Evolutionary conservation across 2,797 vertebrate genomes (phyloP).

Genomic region (Takifugu ocellatus): DNA sequence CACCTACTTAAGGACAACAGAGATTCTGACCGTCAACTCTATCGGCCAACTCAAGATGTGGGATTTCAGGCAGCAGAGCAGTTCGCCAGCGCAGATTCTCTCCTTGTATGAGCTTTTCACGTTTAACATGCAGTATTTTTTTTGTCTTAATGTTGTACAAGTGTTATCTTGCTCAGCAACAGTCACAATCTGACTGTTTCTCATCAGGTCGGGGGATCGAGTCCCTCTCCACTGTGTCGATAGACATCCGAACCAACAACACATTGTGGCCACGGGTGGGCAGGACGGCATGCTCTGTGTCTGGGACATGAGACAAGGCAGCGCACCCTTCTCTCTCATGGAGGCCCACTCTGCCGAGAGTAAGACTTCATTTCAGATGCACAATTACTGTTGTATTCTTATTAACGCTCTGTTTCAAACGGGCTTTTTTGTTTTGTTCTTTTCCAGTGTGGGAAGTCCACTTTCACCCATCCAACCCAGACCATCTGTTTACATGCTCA

Average conservation of each 20-base stretch:
- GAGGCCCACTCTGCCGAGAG: constrained; percentile 96
- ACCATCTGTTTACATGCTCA: constrained; percentile 95
- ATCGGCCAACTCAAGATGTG: constrained; percentile 97
- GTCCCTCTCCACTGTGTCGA: constrained; percentile 93
- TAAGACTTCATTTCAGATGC: constrained; percentile 61
- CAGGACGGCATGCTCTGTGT: constrained; percentile 96
- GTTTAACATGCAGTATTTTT: neutral
- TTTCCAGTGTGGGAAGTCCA: constrained; percentile 94
- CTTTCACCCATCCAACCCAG: constrained; percentile 94
- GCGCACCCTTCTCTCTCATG: constrained; percentile 87
- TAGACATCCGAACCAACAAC: constrained; percentile 94
- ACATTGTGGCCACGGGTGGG: constrained; percentile 93
- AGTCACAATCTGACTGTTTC: neutral
- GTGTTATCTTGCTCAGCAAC: neutral
- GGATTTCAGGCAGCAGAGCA: constrained; percentile 91
- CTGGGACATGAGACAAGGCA: constrained; percentile 94
- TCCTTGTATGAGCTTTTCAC: constrained; percentile 51
- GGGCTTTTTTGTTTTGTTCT: constrained; percentile 9
- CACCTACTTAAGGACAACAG: constrained; percentile 89
- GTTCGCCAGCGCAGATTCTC: constrained; percentile 89
- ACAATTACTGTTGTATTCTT: neutral
- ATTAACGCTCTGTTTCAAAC: neutral
- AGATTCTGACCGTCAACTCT: constrained; percentile 96
- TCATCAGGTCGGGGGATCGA: constrained; percentile 82
- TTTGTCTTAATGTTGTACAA: neutral